Evolutionary conservation across 2,797 vertebrate species (phyloP).

Genomic region (Enteromius anoplus): DNA sequence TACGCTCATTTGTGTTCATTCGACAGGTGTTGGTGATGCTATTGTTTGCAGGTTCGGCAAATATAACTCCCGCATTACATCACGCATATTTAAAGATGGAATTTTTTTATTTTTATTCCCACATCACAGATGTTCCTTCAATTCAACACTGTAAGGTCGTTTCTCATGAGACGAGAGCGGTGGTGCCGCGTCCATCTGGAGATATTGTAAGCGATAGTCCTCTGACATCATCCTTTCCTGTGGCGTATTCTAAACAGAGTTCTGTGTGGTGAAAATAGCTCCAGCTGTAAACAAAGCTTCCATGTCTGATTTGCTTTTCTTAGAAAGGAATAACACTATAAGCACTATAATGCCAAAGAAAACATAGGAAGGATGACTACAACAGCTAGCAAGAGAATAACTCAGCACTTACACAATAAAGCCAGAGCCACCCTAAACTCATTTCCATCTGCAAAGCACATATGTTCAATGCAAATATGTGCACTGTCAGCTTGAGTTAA

Average conservation of each 20-base stretch:
- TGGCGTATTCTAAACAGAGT: conserved; percentile 80
- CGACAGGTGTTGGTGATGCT: conserved; percentile 1
- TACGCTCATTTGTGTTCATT: background rate
- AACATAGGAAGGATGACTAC: conserved; percentile 16
- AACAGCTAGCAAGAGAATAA: conserved; percentile 1
- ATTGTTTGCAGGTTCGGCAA: conserved; percentile 20
- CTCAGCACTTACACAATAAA: conserved; percentile 16
- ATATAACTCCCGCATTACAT: conserved; percentile 4
- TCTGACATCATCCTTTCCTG: conserved; percentile 94
- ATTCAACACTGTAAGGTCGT: conserved; percentile 89
- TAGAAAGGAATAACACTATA: conserved; percentile 57
- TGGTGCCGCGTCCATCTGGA: conserved; percentile 68
- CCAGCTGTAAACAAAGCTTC: conserved; percentile 70
- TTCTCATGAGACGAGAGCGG: conserved; percentile 76
- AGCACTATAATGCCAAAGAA: conserved; percentile 23
- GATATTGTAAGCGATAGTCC: conserved; percentile 89
- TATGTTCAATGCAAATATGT: conserved; percentile 3
- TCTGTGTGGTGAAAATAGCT: conserved; percentile 76
- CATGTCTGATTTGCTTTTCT: conserved; percentile 68
- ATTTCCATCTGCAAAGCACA: conserved; percentile 17
- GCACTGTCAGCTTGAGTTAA: background rate
- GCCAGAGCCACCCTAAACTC: background rate
- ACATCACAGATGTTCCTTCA: conserved; percentile 85
- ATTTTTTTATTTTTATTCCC: conserved; percentile 68
- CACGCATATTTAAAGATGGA: conserved; percentile 61